Conservation (phyloP, 2,797 vertebrate species). For the Oreochromis mossambicus region DNA sequence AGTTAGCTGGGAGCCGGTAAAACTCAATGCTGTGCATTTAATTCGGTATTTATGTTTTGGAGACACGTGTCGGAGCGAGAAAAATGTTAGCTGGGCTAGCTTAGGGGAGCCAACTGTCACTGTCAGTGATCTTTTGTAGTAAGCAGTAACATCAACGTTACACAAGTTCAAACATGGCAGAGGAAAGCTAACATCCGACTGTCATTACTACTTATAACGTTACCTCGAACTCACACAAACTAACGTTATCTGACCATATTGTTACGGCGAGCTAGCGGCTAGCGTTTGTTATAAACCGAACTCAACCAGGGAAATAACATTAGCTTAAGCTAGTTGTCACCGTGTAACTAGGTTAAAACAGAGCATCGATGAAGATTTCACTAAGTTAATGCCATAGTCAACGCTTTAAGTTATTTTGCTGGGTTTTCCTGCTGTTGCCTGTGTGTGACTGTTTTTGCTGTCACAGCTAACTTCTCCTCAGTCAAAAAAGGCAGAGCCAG, state of each 20-base stretch:
- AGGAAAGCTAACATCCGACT: conserved; percentile 15
- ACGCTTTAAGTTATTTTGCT: background rate
- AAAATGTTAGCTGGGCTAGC: conserved; percentile 40
- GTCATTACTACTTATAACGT: background rate
- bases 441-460: background rate
- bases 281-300: background rate
- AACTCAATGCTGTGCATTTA: background rate
- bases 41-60: background rate
- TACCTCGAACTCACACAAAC: conserved; percentile 5
- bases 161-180: conserved; percentile 43
- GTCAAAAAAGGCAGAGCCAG: background rate
- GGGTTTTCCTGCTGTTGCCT: background rate
- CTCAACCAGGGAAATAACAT: conserved; percentile 24
- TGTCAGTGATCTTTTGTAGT: conserved; percentile 39
- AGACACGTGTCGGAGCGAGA: conserved; percentile 31
- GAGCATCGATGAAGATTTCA: background rate
- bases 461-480: conserved; percentile 14
- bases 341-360: background rate
- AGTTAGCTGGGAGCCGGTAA: conserved; percentile 55
- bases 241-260: conserved; percentile 15
- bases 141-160: conserved; percentile 13
- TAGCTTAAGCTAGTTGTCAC: conserved; percentile 32
- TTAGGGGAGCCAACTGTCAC: conserved; percentile 28
- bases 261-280: background rate
- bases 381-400: background rate